phyloP scores from a whole-genome alignment of 2,797 vertebrate species.

The Sparus aurata region DNA sequence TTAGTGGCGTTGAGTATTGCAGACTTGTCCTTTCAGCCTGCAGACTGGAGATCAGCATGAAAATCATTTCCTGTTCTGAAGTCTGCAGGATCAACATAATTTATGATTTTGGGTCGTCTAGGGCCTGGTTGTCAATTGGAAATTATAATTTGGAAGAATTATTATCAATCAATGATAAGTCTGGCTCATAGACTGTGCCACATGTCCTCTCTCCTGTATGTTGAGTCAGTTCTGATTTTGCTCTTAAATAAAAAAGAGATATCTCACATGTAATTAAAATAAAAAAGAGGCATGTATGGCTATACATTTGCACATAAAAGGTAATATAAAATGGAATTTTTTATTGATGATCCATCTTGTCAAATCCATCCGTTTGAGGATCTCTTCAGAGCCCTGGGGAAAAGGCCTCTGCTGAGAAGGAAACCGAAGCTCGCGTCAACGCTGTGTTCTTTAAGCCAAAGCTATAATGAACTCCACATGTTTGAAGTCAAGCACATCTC shows the following conservation, averaged over 20 bases:
- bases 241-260: slow-evolving; percentile 14
- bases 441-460: slow-evolving; percentile 58
- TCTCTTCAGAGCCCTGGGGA: slow-evolving; percentile 33
- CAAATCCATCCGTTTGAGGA: slow-evolving; percentile 52
- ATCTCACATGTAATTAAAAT: slow-evolving; percentile 20
- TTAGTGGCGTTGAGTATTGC: slow-evolving; percentile 10
- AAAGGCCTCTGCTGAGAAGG: slow-evolving; percentile 26
- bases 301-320: slow-evolving; percentile 45
- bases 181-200: slow-evolving; percentile 31
- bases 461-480: slow-evolving; percentile 59
- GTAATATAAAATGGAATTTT: slow-evolving; percentile 30
- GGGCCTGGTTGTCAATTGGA: slow-evolving; percentile 22
- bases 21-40: slow-evolving; percentile 7
- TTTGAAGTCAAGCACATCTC: slow-evolving; percentile 53
- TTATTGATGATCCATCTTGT: slow-evolving; percentile 54
- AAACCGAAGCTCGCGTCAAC: slow-evolving; percentile 48
- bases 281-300: slow-evolving; percentile 28
- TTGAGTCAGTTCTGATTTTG: slow-evolving; percentile 17
- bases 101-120: slow-evolving; percentile 27
- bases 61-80: slow-evolving; percentile 24
- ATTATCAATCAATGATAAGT: slow-evolving; percentile 45
- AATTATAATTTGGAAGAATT: slow-evolving; percentile 47
- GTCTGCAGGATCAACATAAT: slow-evolving; percentile 38
- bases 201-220: not conserved
- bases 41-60: slow-evolving; percentile 2